Evolutionary conservation across 2,113 vertebrate genomes (phyloP).

Genomic region (Rattus norvegicus): DNA sequence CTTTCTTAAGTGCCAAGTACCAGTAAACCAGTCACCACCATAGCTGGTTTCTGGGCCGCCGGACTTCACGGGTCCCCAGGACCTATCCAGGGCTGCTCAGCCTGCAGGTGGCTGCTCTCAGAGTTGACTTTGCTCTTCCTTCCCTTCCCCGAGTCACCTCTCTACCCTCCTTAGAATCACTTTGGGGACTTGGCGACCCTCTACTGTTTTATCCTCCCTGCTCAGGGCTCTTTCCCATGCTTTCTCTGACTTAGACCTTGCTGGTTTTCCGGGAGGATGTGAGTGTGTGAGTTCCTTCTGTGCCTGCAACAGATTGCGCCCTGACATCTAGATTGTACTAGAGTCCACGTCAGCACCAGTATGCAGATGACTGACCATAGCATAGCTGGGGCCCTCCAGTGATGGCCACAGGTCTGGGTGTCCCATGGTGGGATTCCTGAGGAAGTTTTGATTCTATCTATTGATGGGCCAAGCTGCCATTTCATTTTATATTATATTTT

Average conservation of each 20-base stretch:
- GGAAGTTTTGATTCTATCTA: neutral
- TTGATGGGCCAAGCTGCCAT: neutral
- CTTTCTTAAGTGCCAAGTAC: too few relatives aligned
- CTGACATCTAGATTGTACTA: neutral
- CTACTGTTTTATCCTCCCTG: neutral
- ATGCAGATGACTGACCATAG: too few relatives aligned
- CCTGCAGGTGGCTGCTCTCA: neutral
- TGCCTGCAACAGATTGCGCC: neutral
- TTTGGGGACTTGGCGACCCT: neutral
- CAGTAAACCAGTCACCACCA: fast-evolving
- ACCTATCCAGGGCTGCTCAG: too few relatives aligned
- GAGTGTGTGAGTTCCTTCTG: neutral
- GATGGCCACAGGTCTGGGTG: fast-evolving
- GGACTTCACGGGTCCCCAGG: too few relatives aligned
- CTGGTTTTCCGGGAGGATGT: neutral
- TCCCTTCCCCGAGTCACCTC: neutral
- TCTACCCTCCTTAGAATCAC: neutral
- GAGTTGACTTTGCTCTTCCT: too few relatives aligned
- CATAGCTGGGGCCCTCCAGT: fast-evolving
- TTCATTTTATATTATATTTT: neutral
- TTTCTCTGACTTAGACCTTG: too few relatives aligned
- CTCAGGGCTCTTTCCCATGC: neutral
- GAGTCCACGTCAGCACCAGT: neutral
- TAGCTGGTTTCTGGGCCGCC: neutral
- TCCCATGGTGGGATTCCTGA: fast-evolving